These are phyloP conservation scores for Athalia cordata DNA, from an alignment of 2,888 invertebrate species.

Conservation along the genomic window DNA sequence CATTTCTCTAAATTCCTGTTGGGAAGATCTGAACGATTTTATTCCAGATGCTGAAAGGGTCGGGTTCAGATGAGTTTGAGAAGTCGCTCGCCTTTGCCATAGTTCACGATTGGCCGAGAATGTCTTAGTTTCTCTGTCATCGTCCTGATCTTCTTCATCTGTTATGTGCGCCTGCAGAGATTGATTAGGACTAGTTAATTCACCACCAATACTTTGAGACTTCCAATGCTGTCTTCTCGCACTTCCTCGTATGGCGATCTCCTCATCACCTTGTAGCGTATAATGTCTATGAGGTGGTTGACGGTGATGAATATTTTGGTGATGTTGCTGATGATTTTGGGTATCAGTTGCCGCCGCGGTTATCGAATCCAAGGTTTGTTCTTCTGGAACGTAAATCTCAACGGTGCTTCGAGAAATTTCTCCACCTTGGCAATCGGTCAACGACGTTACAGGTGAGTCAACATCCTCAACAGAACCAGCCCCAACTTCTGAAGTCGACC, in stretches of 20 bases:
- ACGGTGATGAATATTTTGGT: neutral
- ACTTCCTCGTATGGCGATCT: conserved; percentile 45
- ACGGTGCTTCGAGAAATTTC: too few relatives aligned
- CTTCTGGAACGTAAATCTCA: conserved; percentile 23
- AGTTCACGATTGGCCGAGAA: conserved; percentile 76
- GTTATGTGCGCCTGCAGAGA: conserved; percentile 50
- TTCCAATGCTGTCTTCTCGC: conserved; percentile 71
- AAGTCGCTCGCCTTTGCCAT: conserved; percentile 79
- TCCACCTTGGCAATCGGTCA: neutral
- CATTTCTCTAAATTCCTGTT: conserved; percentile 72
- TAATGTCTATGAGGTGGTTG: neutral
- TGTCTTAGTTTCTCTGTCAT: conserved; percentile 62
- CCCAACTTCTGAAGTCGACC: conserved; percentile 11
- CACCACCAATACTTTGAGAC: conserved; percentile 75
- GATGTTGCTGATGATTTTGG: conserved; percentile 20
- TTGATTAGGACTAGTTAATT: conserved; percentile 40
- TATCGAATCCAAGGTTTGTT: conserved; percentile 14
- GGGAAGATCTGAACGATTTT: conserved; percentile 71
- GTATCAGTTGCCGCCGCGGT: neutral
- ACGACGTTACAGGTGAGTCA: neutral
- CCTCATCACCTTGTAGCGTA: conserved; percentile 4
- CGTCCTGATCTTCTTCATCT: conserved; percentile 52
- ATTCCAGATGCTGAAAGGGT: conserved; percentile 55
- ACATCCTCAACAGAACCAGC: neutral
- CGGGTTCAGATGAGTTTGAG: conserved; percentile 72